Base-by-base conservation (phyloP, 2,113 vertebrate genomes). In the Trichechus manatus region DNA sequence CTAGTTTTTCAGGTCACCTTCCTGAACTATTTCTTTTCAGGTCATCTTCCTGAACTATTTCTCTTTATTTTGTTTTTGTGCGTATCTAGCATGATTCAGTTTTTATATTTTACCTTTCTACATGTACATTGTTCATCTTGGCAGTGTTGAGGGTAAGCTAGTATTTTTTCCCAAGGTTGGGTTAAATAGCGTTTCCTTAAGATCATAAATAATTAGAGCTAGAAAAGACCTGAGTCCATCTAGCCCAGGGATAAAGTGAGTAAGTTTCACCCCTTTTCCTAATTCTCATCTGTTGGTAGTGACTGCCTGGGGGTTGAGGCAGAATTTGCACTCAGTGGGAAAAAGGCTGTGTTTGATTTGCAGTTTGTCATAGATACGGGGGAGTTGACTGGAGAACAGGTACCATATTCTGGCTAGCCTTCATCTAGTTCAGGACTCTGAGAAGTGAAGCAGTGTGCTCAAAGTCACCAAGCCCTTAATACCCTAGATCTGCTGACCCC, bases 1-100 rank as follows among this genome's bases (percentile, higher is more conserved):
- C 74, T 96, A 68, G 50, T 92, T 95, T 97, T 94, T 94, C 86
- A 78, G 88, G 89, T 96, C 83, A 74, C 79, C 91, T 91, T 95
- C 84, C 75, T 44, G 61, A 91, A 89, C 29, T 86, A 63, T 96
- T 77, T 97, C n/a, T 89, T 20, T 75, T 29, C 86, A 78, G 88
- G 89, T 96, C 83, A 74, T 74, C 91, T 91, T 95, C 84, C 75
- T 44, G 61, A 91, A 89, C 29, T 86, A 63, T 96, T 77, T 97
- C n/a, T 89, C 20, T 75, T 29, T 72, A 19, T 31, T 91, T 36
- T 93, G n/a, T 95, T 56, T 91, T 63, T 91, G 33, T 87, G n/a
- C 33, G 44, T 94, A 72, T 61, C 64, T 88, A 84, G 64, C 77
- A 85, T 93, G 95, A 93, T 61, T 97, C 91, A 94, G 89, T 78